phyloP scores from a whole-genome alignment of 2,797 vertebrate genomes.

The Perodicticus potto region DNA sequence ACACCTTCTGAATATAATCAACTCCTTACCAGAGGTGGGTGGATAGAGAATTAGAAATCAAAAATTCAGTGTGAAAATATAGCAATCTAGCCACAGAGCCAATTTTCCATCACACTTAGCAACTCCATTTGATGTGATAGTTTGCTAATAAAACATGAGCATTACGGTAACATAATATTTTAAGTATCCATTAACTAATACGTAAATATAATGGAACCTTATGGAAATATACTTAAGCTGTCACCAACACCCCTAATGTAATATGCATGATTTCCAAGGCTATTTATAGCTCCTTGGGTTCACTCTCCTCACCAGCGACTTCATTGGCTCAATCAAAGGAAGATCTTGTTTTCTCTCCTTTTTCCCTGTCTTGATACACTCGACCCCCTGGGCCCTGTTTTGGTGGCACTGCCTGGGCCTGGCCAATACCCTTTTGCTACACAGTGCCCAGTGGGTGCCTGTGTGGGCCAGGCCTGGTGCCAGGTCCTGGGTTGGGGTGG shows the following conservation, averaged over 20 bases:
- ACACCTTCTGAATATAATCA: not conserved
- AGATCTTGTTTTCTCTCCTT: conserved; percentile 55
- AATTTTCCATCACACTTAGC: conserved; percentile 83
- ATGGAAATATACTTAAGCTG: conserved; percentile 88
- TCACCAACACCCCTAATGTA: conserved; percentile 87
- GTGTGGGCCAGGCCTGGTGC: not conserved
- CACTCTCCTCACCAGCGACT: conserved; percentile 69
- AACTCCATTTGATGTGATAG: conserved; percentile 72
- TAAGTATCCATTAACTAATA: conserved; percentile 87
- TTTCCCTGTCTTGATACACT: not conserved
- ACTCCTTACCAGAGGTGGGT: conserved; percentile 37
- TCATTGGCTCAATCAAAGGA: conserved; percentile 69
- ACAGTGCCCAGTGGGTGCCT: fast-evolving
- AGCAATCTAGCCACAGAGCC: conserved; percentile 73
- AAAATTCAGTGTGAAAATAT: conserved; percentile 76
- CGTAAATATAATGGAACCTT: conserved; percentile 88
- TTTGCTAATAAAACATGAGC: conserved; percentile 88
- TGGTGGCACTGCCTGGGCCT: not conserved
- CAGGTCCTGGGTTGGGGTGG: not conserved
- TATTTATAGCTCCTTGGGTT: conserved; percentile 82
- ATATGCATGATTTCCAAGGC: conserved; percentile 86
- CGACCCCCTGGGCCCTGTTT: not conserved
- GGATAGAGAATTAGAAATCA: conserved; percentile 65
- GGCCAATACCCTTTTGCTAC: no score
- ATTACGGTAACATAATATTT: conserved; percentile 86